phyloP scores from a whole-genome alignment of 1,140 invertebrate species.

The Lasioglossum baleicum region DNA sequence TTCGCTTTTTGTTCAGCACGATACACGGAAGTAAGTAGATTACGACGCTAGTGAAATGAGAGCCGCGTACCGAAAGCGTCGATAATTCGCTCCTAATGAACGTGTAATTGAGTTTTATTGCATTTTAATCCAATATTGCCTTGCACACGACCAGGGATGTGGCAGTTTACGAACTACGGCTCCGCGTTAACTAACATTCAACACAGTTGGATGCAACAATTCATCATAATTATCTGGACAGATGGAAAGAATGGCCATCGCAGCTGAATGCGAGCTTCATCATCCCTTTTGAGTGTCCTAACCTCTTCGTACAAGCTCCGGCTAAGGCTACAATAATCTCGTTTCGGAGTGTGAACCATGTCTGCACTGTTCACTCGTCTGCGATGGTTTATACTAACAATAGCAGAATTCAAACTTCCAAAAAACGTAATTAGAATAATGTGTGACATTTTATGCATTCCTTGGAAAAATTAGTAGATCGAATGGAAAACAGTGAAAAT shows the following conservation, averaged over 20 bases:
- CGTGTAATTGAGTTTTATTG: constrained; percentile 74
- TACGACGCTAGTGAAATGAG: constrained; percentile 49
- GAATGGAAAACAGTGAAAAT: no score
- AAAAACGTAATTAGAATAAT: no score
- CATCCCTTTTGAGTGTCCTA: not conserved
- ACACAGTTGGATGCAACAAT: constrained; percentile 61
- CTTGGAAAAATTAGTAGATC: no score
- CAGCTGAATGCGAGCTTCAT: not conserved
- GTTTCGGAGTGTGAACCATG: not conserved
- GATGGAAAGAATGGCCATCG: constrained; percentile 62
- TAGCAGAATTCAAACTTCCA: no score
- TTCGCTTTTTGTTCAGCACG: constrained; percentile 32
- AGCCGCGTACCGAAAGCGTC: constrained; percentile 54
- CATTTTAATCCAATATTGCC: constrained; percentile 72
- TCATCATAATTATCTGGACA: constrained; percentile 71
- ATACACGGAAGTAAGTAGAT: constrained; percentile 51
- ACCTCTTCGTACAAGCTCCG: not conserved
- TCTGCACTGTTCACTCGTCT: no score
- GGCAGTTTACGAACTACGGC: constrained; percentile 30
- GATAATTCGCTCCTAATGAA: constrained; percentile 65
- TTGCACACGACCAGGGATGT: constrained; percentile 42
- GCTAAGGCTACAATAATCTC: not conserved
- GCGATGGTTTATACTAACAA: no score
- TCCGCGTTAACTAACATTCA: constrained; percentile 38
- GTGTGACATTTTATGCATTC: no score